Evolutionary conservation across 2,888 invertebrate genomes (phyloP).

Genomic region (Pollenia labialis): DNA sequence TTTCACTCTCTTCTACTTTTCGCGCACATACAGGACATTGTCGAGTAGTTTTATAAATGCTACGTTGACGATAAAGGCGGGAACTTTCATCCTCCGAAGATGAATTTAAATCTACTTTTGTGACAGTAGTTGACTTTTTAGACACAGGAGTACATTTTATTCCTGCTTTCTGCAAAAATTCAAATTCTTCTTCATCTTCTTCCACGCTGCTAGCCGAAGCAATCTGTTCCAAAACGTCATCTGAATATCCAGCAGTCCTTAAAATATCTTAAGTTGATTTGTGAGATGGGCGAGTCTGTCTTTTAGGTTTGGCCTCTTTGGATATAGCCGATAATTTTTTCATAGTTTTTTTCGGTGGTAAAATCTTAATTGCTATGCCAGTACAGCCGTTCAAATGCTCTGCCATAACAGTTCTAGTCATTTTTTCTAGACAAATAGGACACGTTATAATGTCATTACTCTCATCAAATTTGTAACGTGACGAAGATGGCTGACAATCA

Average conservation of each 20-base stretch:
- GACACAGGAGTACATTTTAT: constrained; percentile 21
- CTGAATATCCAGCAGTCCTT: constrained; percentile 78
- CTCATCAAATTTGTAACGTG: constrained; percentile 75
- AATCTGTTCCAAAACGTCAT: constrained; percentile 75
- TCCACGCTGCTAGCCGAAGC: constrained; percentile 71
- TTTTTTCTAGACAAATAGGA: constrained; percentile 82
- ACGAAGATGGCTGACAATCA: constrained; percentile 77
- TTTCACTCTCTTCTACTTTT: constrained; percentile 78
- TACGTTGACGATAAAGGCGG: constrained; percentile 77
- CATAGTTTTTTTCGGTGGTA: constrained; percentile 73
- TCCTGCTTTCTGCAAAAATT: constrained; percentile 53
- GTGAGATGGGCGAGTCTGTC: constrained; percentile 44
- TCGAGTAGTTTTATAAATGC: constrained; percentile 77
- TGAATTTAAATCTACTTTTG: constrained; percentile 52
- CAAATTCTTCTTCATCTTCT: constrained; percentile 68
- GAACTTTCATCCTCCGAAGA: constrained; percentile 74
- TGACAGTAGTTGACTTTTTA: neutral
- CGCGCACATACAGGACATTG: constrained; percentile 81
- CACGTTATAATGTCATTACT: constrained; percentile 82
- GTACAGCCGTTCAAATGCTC: constrained; percentile 83
- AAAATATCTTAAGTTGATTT: constrained; percentile 74
- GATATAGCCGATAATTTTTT: constrained; percentile 65
- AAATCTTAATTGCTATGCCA: constrained; percentile 78
- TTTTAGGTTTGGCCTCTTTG: constrained; percentile 70
- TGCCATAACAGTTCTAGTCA: constrained; percentile 79